Base-by-base conservation (phyloP, 2,113 vertebrate species). In the Dicaeum eximium region DNA sequence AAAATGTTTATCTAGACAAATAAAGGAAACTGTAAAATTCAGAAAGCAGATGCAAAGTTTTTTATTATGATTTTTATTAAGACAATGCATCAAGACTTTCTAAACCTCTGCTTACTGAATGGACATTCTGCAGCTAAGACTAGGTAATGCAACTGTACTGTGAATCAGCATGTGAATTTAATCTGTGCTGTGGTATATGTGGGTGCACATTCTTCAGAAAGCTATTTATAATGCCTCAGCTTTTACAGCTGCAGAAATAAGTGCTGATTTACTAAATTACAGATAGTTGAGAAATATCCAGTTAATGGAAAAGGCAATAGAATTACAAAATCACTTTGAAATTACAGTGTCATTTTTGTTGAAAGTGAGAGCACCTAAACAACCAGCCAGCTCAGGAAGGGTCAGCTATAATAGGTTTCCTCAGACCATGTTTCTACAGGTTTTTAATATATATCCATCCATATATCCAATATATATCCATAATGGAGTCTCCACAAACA, bases 381-480 rank as follows among this genome's bases (percentile, higher is more conserved):
- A 69, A 24, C 8, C 24, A 77, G 5, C 13, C 20, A 60, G 45
- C 50, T 51, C 27, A 42, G 40, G 33, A 24, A 57, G 9, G 13
- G 5, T 80, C 25, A 54, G 8, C 3, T 80, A 8, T 10, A 47
- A 5, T 33, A 64, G 5, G 3, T 50, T 87, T 28, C 30, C 27
- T 47, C 31, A 71, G 37, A 44, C 3, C 6, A 4, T 9, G 2
- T 47, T 45, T 25, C 1, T 0, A 44, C 28, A 64, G 5, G 7
- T 13, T 71, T 66, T 75, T 13, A 58, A 17, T 57, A 51, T n/a
- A n/a, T n/a, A n/a, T n/a, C n/a, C n/a, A n/a, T n/a, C n/a, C n/a
- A n/a, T n/a, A n/a, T n/a, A n/a, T n/a, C n/a, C n/a, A n/a, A n/a
- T n/a, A n/a, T n/a, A n/a, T 22, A 27, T 42, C 11, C 20, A 35